A percentile compares a stretch with the other conserved stretches of the same genome.
phyloP scores from a whole-genome alignment of 2,797 vertebrate genomes.

The Myripristis jacobus region DNA sequence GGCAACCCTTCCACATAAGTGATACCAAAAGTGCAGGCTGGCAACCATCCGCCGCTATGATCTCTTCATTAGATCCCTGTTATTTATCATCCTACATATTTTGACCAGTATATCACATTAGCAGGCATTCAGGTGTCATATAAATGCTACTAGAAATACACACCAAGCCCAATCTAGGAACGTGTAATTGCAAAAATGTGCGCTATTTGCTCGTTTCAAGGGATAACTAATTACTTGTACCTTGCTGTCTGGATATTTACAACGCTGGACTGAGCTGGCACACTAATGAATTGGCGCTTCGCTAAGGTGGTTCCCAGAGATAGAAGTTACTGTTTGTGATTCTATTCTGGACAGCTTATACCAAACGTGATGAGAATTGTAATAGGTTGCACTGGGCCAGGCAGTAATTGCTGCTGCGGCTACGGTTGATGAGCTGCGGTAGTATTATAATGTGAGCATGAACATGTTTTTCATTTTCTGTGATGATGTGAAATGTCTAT shows the following conservation, averaged over 20 bases:
- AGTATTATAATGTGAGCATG: constrained; percentile 15
- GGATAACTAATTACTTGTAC: constrained; percentile 36
- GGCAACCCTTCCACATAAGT: constrained; percentile 22
- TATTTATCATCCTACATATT: constrained; percentile 36
- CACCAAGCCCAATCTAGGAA: constrained; percentile 13
- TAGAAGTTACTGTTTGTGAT: constrained; percentile 17
- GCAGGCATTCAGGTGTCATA: constrained; percentile 39
- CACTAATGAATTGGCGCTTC: constrained; percentile 44
- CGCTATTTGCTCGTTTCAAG: constrained; percentile 36
- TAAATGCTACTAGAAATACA: constrained; percentile 26
- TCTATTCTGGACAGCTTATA: constrained; percentile 31
- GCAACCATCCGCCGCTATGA: constrained; percentile 10
- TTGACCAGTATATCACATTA: constrained; percentile 17
- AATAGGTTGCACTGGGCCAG: constrained; percentile 35
- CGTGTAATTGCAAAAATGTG: constrained; percentile 32
- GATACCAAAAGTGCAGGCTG: constrained; percentile 28
- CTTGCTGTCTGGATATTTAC: constrained; percentile 17
- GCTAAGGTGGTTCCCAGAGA: constrained; percentile 25
- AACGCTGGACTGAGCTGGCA: constrained; percentile 3
- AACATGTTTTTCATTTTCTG: constrained; percentile 38
- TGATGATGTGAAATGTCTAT: constrained; percentile 9
- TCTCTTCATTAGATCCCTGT: constrained; percentile 34
- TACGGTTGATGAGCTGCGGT: constrained; percentile 42
- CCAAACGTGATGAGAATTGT: constrained; percentile 43
- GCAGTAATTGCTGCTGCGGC: constrained; percentile 41